Evolutionary conservation across 2,888 invertebrate species (phyloP), one percentile per base, ranked within the genome.

Genomic region (Eubasilissa splendida): DNA sequence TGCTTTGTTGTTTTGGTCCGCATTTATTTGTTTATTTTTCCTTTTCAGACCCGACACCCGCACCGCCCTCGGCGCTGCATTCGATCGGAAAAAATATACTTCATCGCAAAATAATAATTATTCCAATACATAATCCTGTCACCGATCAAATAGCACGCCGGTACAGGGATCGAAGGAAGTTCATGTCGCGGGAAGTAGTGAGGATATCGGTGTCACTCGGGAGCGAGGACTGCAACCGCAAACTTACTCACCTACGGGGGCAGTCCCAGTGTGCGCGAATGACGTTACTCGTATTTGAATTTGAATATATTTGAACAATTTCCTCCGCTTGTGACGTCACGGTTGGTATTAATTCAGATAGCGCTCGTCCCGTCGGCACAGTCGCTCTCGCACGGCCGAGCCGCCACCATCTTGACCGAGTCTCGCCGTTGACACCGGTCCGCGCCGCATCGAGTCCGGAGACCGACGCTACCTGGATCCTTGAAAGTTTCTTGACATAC

Each of bases 331-430:
- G 14, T 68, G 68, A 68, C 42, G 42, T 68, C 68, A 68, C 68
- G 8, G 1, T 2, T 12, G 50, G 68, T 68, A 68, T 68, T 42
- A 14, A 68, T 52, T 0, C 68, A n/a, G n/a, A 14, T 5, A 3
- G 50, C 58, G 12, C 50, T n/a, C 10, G 68, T 2, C 10, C 50
- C 9, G 68, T n/a, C 68, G 68, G 14, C 52, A 50, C 68, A 68
- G 68, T 68, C 68, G 42, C 68, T 68, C 52, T 14, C 52, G 68
- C 50, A 52, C 50, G n/a, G 68, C 52, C 68, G 52, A 68, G 14
- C 52, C 63, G 63, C 63, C 4, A 22, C 31, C 9, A 63, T 11
- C 63, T 11, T 22, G 2, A 10, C 9, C 11, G 3, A 22, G 33
- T 63, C 60, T 63, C 31, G 10, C 60, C 31, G 5, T 12, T 11